Evolutionary conservation across 2,113 vertebrate species (phyloP).

Genomic region (Kobus ellipsiprymnus): DNA sequence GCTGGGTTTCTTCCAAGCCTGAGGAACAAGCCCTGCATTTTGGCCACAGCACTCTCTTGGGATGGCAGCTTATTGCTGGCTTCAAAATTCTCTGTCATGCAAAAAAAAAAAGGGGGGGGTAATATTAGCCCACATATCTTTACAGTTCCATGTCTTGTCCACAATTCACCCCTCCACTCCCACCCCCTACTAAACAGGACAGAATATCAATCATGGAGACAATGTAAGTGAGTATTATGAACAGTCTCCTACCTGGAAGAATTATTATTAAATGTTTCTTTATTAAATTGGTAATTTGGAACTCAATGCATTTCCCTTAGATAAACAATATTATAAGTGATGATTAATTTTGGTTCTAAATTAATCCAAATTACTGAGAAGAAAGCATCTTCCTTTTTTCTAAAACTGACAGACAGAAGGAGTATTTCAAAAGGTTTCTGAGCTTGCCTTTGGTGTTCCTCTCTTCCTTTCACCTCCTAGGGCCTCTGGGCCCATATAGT

Average conservation of each 20-base stretch:
- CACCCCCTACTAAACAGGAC: background rate
- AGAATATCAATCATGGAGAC: background rate
- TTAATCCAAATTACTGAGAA: background rate
- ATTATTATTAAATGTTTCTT: background rate
- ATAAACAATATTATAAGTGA: background rate
- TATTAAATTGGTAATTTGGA: conserved; percentile 5
- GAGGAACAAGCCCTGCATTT: background rate
- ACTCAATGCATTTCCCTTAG: background rate
- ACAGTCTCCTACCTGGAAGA: background rate
- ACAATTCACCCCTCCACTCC: background rate
- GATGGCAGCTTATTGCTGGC: background rate
- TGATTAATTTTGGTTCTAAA: conserved; percentile 4
- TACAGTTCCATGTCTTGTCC: background rate
- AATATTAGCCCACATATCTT: background rate
- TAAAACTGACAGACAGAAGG: background rate
- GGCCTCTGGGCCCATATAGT: background rate
- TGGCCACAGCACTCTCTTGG: background rate
- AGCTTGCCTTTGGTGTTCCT: background rate
- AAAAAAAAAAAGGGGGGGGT: background rate
- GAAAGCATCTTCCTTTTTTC: background rate
- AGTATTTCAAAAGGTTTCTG: background rate
- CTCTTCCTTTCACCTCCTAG: background rate
- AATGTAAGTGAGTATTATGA: background rate
- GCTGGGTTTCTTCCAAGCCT: background rate
- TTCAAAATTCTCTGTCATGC: conserved; percentile 9